Conservation (phyloP, 2,888 invertebrate species). For the Nomada fucata region DNA sequence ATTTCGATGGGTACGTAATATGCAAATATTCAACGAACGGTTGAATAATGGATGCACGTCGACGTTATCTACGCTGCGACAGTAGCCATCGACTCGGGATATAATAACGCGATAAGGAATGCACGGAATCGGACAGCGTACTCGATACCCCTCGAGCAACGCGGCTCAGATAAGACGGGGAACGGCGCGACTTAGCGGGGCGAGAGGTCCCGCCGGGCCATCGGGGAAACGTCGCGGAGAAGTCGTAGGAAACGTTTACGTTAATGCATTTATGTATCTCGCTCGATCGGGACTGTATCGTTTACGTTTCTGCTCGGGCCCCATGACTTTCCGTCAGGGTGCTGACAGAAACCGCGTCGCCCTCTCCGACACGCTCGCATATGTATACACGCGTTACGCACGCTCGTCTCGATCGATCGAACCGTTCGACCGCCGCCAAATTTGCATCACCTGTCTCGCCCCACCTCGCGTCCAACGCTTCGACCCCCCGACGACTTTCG, state of each 20-base stretch:
- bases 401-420: conserved; percentile 8
- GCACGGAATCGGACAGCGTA: conserved; percentile 61
- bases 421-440: conserved; percentile 45
- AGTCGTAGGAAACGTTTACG: conserved; percentile 55
- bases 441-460: conserved; percentile 57
- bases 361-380: conserved; percentile 35
- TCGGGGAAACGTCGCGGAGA: conserved; percentile 20
- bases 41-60: conserved; percentile 80
- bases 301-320: conserved; percentile 18
- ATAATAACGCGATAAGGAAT: conserved; percentile 66
- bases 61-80: conserved; percentile 72
- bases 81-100: conserved; percentile 61
- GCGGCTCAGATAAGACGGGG: conserved; percentile 19
- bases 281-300: conserved; percentile 62
- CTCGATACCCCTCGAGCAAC: conserved; percentile 47
- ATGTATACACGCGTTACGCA: too few relatives aligned
- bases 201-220: conserved; percentile 16
- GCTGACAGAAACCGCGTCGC: neutral
- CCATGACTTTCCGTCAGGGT: neutral
- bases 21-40: conserved; percentile 67
- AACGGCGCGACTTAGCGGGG: neutral
- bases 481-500: conserved; percentile 30
- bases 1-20: conserved; percentile 72
- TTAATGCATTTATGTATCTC: conserved; percentile 82
- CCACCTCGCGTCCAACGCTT: neutral